Percentiles rank a stretch among this genome's conserved stretches.
Conservation (phyloP, 2,888 invertebrate species). For the Caenorhabditis uteleia region DNA sequence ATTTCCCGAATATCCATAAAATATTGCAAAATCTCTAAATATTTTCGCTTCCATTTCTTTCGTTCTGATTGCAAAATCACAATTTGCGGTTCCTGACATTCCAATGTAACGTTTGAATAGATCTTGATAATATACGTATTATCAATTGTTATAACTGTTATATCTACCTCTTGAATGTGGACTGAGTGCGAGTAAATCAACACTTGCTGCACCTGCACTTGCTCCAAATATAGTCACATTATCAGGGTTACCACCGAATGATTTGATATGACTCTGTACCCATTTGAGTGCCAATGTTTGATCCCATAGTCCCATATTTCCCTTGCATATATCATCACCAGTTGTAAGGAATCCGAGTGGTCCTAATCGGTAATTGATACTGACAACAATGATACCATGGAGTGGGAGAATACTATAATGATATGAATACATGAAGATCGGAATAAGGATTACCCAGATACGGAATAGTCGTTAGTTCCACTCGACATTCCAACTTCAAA, state of each 20-base stretch:
- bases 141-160: background rate
- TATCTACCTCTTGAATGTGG: conserved; percentile 50
- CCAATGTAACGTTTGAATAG: conserved; percentile 51
- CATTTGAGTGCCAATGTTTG: conserved; percentile 64
- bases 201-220: conserved; percentile 57
- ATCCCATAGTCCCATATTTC: conserved; percentile 66
- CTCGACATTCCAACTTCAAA: conserved; percentile 13
- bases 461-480: conserved; percentile 20
- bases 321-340: conserved; percentile 37
- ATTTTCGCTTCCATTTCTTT: conserved; percentile 17
- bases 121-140: conserved; percentile 21
- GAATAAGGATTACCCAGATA: conserved; percentile 10
- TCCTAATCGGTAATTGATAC: conserved; percentile 62
- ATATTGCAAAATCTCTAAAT: conserved; percentile 30
- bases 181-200: conserved; percentile 49
- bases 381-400: conserved; percentile 59
- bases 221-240: conserved; percentile 67
- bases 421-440: conserved; percentile 2
- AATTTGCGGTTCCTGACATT: conserved; percentile 49
- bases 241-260: conserved; percentile 63
- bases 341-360: conserved; percentile 56
- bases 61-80: conserved; percentile 41
- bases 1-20: conserved; percentile 25
- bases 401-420: conserved; percentile 57
- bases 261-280: conserved; percentile 62